Evolutionary conservation across 2,797 vertebrate species (phyloP).

Genomic region (Lutjanus argentimaculatus): DNA sequence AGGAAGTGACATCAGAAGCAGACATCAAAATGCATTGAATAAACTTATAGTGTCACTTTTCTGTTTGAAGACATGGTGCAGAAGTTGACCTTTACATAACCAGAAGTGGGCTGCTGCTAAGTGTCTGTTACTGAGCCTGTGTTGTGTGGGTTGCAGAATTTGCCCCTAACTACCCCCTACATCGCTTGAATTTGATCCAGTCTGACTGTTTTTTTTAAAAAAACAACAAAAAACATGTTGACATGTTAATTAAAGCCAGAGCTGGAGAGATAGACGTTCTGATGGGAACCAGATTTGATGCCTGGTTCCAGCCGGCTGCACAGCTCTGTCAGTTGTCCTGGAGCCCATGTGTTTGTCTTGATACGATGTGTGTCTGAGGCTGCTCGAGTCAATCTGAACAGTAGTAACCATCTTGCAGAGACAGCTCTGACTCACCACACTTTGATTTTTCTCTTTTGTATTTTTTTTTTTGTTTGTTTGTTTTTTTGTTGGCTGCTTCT

Average conservation of each 20-base stretch:
- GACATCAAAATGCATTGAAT: too few species aligned
- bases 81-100: neutral
- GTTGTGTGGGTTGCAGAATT: neutral
- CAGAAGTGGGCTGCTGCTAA: neutral
- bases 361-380: neutral
- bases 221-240: neutral
- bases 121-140: neutral
- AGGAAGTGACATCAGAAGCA: neutral
- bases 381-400: conserved; percentile 15
- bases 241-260: too few species aligned
- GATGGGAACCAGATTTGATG: conserved; percentile 9
- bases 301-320: neutral
- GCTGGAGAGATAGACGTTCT: neutral
- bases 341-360: neutral
- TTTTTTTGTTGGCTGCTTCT: conserved; percentile 38
- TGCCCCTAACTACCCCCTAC: neutral
- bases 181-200: neutral
- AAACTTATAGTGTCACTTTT: neutral
- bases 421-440: conserved; percentile 35
- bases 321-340: neutral
- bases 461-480: conserved; percentile 32
- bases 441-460: conserved; percentile 38
- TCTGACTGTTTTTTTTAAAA: neutral
- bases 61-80: neutral
- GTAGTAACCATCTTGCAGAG: conserved; percentile 6